Evolutionary conservation across 2,797 vertebrate genomes (phyloP).

Genomic region (Cephalopachus bancanus): DNA sequence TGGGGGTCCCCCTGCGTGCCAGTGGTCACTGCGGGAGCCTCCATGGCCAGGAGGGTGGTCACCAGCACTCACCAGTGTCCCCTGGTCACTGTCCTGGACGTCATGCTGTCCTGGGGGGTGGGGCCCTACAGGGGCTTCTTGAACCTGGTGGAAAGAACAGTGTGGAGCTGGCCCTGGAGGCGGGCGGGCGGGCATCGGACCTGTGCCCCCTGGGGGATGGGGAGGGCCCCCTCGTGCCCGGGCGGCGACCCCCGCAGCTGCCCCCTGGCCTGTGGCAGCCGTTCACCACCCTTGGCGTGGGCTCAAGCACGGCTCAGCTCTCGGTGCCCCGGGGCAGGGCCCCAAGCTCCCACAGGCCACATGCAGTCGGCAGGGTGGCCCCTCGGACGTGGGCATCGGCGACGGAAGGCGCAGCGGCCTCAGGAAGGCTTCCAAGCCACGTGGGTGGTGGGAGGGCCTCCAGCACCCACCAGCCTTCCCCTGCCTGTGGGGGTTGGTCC

Average conservation of each 20-base stretch:
- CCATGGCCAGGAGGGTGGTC: too few relatives aligned
- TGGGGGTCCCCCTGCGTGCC: constrained; percentile 26
- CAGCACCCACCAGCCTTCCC: accelerated
- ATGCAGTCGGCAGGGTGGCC: constrained; percentile 32
- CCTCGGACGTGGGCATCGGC: accelerated
- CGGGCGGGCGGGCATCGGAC: background rate
- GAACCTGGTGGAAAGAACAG: background rate
- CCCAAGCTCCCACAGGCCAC: background rate
- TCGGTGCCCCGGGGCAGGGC: accelerated
- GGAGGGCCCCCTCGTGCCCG: background rate
- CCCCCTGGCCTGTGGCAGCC: background rate
- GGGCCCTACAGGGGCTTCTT: background rate
- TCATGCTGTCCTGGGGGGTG: background rate
- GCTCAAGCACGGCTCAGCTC: background rate
- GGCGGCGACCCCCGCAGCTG: accelerated
- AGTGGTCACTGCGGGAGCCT: background rate
- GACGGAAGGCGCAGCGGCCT: background rate
- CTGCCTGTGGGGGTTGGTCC: background rate
- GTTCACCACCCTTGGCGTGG: constrained; percentile 18
- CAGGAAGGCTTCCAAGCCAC: accelerated
- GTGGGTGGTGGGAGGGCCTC: accelerated
- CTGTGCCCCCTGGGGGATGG: background rate
- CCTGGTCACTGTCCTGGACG: background rate
- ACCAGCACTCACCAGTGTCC: background rate
- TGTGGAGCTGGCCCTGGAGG: background rate